These are phyloP conservation scores for Burhinus bistriatus DNA, from an alignment of 2,113 vertebrate species.

Conservation along the genomic window DNA sequence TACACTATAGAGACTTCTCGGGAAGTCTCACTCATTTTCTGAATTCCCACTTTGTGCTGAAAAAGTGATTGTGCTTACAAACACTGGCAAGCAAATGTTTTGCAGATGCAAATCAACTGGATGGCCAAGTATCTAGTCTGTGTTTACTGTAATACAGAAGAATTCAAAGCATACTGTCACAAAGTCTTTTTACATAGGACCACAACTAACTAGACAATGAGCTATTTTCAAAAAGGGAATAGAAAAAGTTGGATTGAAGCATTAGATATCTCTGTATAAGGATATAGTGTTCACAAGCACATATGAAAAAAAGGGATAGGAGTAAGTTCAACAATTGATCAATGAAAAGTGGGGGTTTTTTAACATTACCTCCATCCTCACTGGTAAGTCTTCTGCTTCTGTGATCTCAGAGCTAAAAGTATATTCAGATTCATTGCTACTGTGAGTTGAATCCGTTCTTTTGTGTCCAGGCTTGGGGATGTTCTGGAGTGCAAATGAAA, in stretches of 20 bases:
- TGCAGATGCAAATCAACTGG: neutral
- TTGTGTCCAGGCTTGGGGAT: conserved; percentile 91
- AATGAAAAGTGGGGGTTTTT: neutral
- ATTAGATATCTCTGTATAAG: neutral
- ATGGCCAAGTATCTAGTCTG: neutral
- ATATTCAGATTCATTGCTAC: conserved; percentile 97
- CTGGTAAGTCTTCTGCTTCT: conserved; percentile 86
- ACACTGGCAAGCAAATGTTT: neutral
- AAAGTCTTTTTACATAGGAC: neutral
- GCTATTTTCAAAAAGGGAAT: neutral
- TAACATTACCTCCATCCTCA: conserved; percentile 81
- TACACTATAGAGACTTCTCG: neutral
- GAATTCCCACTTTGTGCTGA: neutral
- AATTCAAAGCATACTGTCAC: neutral
- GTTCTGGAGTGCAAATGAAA: conserved; percentile 71
- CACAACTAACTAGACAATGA: neutral
- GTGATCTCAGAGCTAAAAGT: conserved; percentile 93
- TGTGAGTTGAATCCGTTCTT: conserved; percentile 95
- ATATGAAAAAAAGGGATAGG: fast-evolving
- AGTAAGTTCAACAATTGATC: neutral
- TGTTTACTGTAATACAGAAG: neutral
- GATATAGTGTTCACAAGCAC: neutral
- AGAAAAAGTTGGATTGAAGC: neutral
- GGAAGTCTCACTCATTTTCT: neutral
- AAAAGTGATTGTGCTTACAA: neutral